Evolutionary conservation across 30 jellyfish, hydroid and myxozoan species (phyloP).

Genomic region (Chrysaora quinquecirrha): DNA sequence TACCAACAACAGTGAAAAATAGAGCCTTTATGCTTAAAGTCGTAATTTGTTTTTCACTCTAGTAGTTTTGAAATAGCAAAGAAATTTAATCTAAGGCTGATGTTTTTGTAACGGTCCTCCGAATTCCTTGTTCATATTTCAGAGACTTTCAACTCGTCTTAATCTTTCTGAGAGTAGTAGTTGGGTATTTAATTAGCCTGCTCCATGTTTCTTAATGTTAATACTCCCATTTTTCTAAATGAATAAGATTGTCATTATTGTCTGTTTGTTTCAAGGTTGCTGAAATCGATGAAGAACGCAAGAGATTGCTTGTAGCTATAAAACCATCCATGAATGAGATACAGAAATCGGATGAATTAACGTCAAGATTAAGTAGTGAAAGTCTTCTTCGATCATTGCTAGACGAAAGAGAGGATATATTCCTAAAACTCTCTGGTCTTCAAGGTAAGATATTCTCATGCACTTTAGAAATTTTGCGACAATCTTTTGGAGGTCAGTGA

Average conservation of each 20-base stretch:
- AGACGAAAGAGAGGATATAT: conserved; percentile 46
- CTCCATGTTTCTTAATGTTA: no score
- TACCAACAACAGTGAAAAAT: no score
- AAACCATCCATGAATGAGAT: conserved; percentile 44
- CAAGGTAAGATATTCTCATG: neutral
- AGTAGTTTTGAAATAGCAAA: no score
- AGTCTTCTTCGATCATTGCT: conserved; percentile 27
- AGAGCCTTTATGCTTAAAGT: no score
- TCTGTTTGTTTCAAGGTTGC: conserved; percentile 62
- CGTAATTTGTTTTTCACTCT: no score
- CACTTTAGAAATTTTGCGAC: neutral
- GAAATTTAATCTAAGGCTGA: no score
- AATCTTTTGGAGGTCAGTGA: neutral
- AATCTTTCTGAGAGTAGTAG: neutral
- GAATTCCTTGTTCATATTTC: neutral
- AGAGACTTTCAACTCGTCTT: no score
- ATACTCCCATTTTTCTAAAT: no score
- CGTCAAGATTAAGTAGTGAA: conserved; percentile 3
- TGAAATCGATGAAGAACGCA: conserved; percentile 73
- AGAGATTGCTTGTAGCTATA: conserved; percentile 65
- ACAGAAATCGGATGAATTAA: conserved; percentile 9
- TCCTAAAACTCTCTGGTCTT: neutral
- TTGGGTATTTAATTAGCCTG: no score
- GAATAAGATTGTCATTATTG: no score
- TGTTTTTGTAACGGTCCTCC: no score